These are phyloP conservation scores for Melanotaenia boesemani DNA, from an alignment of 2,797 vertebrate species.

Conservation along the genomic window DNA sequence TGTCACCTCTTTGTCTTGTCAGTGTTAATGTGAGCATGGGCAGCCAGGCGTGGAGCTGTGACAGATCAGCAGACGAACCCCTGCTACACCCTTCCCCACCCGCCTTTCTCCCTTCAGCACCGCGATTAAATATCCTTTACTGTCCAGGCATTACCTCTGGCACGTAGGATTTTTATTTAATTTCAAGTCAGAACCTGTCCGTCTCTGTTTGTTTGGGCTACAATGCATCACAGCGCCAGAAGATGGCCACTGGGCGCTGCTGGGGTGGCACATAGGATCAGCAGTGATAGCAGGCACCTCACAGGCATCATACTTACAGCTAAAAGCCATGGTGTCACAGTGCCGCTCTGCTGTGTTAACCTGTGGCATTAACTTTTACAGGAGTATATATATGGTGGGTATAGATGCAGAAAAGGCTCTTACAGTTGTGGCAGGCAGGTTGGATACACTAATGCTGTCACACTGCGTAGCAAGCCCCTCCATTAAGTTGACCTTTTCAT, in stretches of 20 bases:
- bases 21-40: slow-evolving; percentile 81
- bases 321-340: slow-evolving; percentile 56
- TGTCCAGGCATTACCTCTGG: slow-evolving; percentile 65
- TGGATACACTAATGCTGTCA: slow-evolving; percentile 16
- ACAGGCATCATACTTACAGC: slow-evolving; percentile 34
- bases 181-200: slow-evolving; percentile 73
- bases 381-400: slow-evolving; percentile 2
- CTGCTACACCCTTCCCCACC: slow-evolving; percentile 37
- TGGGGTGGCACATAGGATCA: slow-evolving; percentile 54
- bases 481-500: slow-evolving; percentile 37
- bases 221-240: slow-evolving; percentile 50
- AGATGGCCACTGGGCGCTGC: slow-evolving; percentile 48
- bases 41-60: slow-evolving; percentile 80
- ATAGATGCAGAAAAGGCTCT: neutral
- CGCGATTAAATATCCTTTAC: slow-evolving; percentile 62
- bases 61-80: slow-evolving; percentile 74
- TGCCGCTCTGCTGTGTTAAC: slow-evolving; percentile 43
- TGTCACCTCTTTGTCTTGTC: slow-evolving; percentile 83
- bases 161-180: slow-evolving; percentile 73
- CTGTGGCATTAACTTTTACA: slow-evolving; percentile 23
- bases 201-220: slow-evolving; percentile 42
- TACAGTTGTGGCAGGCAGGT: slow-evolving; percentile 24
- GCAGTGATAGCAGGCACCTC: slow-evolving; percentile 47
- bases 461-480: slow-evolving; percentile 5
- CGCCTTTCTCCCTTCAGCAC: slow-evolving; percentile 29